These are phyloP conservation scores for Oreotrochilus melanogaster DNA, from an alignment of 2,113 vertebrate species.

Conservation along the genomic window DNA sequence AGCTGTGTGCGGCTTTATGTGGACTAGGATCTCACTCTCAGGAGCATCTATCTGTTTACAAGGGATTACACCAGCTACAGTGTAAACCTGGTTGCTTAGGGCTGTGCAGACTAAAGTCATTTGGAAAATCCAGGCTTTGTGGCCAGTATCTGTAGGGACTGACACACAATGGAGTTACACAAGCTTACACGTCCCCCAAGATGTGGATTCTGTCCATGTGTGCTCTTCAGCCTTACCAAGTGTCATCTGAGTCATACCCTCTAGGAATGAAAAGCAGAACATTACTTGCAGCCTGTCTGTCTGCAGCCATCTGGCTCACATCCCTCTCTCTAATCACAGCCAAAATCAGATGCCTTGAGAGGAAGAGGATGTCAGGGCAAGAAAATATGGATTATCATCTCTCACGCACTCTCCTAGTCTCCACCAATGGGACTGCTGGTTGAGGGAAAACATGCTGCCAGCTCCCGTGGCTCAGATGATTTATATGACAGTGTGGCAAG, in stretches of 20 bases:
- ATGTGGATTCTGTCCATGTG: neutral
- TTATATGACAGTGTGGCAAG: neutral
- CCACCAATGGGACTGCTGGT: neutral
- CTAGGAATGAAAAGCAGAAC: neutral
- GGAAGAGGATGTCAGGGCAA: neutral
- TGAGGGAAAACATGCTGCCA: neutral
- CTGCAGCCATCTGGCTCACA: neutral
- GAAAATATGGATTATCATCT: neutral
- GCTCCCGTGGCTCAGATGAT: neutral
- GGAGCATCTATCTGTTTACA: neutral
- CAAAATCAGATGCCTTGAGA: neutral
- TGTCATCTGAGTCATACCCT: neutral
- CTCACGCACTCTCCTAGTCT: neutral
- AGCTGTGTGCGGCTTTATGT: neutral
- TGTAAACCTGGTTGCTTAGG: neutral
- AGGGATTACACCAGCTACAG: neutral
- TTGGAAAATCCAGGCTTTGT: neutral
- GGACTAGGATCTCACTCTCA: neutral
- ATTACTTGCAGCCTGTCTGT: neutral
- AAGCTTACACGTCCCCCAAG: fast-evolving
- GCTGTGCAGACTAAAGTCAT: neutral
- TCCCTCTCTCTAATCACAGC: neutral
- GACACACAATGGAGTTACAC: neutral
- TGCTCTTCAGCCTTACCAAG: neutral
- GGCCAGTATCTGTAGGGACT: neutral